A percentile compares a stretch with the other conserved stretches of the same genome.
Evolutionary conservation across 2,113 vertebrate species (phyloP).

Genomic region (Hippolais icterina): DNA sequence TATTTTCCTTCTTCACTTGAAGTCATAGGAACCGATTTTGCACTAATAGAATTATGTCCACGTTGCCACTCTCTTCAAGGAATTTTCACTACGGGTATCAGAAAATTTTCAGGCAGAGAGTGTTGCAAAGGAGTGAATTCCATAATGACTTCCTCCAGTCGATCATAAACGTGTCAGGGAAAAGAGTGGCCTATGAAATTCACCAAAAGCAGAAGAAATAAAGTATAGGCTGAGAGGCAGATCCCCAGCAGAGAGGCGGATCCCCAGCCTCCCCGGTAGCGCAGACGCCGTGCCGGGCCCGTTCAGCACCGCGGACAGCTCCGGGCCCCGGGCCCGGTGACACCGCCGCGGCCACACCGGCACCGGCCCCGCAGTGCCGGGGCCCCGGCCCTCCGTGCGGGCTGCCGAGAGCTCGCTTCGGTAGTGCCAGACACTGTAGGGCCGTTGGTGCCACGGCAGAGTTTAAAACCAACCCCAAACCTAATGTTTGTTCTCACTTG

Average conservation of each 20-base stretch:
- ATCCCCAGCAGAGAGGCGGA: accelerated
- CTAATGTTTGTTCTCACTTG: accelerated
- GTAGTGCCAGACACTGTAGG: accelerated
- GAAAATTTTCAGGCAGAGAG: not conserved
- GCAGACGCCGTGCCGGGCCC: accelerated
- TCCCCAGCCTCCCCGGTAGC: accelerated
- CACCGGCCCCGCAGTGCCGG: accelerated
- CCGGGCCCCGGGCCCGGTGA: not conserved
- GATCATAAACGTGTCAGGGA: not conserved
- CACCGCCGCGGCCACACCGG: accelerated
- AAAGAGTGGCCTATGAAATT: not conserved
- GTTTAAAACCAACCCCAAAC: not conserved
- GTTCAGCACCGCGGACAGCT: slow-evolving; percentile 9
- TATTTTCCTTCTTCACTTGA: not conserved
- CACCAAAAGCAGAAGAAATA: not conserved
- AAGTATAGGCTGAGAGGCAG: accelerated
- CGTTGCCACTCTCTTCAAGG: not conserved
- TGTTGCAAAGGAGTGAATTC: not conserved
- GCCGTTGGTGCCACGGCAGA: accelerated
- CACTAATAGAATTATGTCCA: not conserved
- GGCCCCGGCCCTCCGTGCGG: no score
- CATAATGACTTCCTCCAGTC: accelerated
- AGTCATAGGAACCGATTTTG: not conserved
- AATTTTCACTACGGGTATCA: not conserved
- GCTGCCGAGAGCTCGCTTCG: not conserved